Percentiles rank a stretch among this genome's conserved stretches.
Conservation (phyloP, 1,140 invertebrate genomes). For the Apis laboriosa region DNA sequence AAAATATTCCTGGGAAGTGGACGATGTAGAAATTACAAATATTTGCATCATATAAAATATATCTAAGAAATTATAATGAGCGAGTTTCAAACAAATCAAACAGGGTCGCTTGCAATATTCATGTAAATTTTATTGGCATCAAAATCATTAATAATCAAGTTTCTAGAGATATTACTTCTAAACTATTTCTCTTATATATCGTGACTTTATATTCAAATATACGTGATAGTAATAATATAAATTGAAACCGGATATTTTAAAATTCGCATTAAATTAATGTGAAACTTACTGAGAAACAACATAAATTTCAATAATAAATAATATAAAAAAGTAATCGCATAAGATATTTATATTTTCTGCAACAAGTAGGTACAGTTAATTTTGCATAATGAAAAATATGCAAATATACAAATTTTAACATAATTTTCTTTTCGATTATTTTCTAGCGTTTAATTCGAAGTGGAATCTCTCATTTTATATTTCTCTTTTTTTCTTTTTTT, state of each 20-base stretch:
- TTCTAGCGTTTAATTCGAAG: neutral
- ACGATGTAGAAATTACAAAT: no score
- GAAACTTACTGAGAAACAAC: no score
- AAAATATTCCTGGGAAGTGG: no score
- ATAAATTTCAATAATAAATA: neutral
- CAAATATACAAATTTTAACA: neutral
- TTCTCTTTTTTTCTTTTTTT: constrained; percentile 1
- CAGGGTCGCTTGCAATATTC: neutral
- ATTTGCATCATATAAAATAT: neutral
- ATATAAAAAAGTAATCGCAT: neutral
- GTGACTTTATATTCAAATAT: neutral
- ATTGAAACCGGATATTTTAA: no score
- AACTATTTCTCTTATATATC: neutral
- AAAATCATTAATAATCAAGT: neutral
- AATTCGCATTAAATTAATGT: no score
- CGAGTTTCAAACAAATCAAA: neutral
- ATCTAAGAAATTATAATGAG: neutral
- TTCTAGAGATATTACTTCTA: neutral
- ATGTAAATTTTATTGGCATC: neutral
- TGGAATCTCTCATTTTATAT: neutral
- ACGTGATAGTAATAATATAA: no score
- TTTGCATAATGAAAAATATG: neutral
- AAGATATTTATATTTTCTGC: neutral
- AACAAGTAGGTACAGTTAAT: neutral
- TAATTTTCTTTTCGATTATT: neutral